These are phyloP conservation scores for Plodia interpunctella DNA, from an alignment of 1,140 invertebrate species.

Conservation along the genomic window DNA sequence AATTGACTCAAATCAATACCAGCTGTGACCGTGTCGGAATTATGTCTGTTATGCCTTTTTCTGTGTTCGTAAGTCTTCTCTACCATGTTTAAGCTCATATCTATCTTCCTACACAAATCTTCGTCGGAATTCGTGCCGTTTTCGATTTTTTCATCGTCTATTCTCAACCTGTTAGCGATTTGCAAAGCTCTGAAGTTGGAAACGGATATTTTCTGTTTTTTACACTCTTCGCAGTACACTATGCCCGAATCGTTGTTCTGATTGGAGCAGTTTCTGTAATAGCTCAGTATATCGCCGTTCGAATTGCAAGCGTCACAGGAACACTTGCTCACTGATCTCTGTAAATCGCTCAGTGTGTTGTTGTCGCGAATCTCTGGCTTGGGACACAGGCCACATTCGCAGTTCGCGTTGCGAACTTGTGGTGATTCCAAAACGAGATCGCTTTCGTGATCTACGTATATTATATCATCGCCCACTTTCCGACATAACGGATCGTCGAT, in stretches of 20 bases:
- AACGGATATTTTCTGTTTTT: constrained; percentile 73
- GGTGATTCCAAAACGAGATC: constrained; percentile 46
- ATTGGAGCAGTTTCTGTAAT: constrained; percentile 61
- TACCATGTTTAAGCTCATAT: constrained; percentile 67
- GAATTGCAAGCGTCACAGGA: constrained; percentile 66
- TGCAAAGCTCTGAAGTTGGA: constrained; percentile 72
- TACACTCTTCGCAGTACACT: constrained; percentile 67
- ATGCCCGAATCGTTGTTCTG: constrained; percentile 64
- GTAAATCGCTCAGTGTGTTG: constrained; percentile 66
- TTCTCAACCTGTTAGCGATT: constrained; percentile 65
- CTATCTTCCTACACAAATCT: constrained; percentile 68
- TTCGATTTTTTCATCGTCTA: constrained; percentile 56
- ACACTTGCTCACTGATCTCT: constrained; percentile 64
- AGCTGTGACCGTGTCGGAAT: constrained; percentile 53
- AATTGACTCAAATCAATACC: constrained; percentile 75
- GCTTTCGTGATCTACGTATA: constrained; percentile 62
- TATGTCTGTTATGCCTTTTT: constrained; percentile 65
- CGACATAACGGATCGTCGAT: constrained; percentile 61
- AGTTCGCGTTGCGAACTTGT: constrained; percentile 51
- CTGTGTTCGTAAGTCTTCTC: constrained; percentile 56
- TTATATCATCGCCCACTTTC: constrained; percentile 61
- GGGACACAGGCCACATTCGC: constrained; percentile 67
- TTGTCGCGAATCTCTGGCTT: constrained; percentile 50
- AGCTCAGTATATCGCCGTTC: constrained; percentile 60
- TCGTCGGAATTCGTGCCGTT: constrained; percentile 60